These are phyloP conservation scores for Garrulus glandarius DNA, from an alignment of 2,797 vertebrate genomes.

Conservation along the genomic window DNA sequence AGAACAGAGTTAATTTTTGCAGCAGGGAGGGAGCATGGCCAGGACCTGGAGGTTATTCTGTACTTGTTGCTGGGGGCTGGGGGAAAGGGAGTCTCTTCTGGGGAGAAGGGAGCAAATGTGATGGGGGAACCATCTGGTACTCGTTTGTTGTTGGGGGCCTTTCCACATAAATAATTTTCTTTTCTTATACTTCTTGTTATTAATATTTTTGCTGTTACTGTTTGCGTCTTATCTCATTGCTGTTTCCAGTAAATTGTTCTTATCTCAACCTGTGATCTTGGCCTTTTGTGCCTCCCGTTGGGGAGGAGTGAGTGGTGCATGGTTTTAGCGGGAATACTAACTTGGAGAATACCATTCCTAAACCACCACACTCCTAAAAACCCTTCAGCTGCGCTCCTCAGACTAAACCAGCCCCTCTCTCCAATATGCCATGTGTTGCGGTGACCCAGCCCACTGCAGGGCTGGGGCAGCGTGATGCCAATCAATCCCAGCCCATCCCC, in stretches of 20 bases:
- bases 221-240: background rate
- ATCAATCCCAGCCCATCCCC: too few species aligned
- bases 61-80: background rate
- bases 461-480: too few species aligned
- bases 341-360: background rate
- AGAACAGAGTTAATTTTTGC: background rate
- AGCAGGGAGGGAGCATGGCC: background rate
- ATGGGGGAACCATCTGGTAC: background rate
- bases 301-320: background rate
- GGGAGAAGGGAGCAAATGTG: background rate
- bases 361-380: background rate
- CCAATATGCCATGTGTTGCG: too few species aligned
- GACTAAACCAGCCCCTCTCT: background rate
- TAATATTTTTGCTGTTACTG: background rate
- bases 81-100: background rate
- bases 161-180: background rate
- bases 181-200: background rate
- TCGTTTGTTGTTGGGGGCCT: background rate
- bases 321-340: background rate
- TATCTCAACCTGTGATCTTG: background rate
- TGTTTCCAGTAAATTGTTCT: background rate
- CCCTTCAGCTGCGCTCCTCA: background rate
- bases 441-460: too few species aligned
- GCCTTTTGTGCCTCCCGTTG: background rate
- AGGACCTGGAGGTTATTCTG: background rate